A percentile compares a stretch with the other conserved stretches of the same genome.
Conservation (phyloP, 2,797 vertebrate genomes). For the Acrossocheilus fasciatus region DNA sequence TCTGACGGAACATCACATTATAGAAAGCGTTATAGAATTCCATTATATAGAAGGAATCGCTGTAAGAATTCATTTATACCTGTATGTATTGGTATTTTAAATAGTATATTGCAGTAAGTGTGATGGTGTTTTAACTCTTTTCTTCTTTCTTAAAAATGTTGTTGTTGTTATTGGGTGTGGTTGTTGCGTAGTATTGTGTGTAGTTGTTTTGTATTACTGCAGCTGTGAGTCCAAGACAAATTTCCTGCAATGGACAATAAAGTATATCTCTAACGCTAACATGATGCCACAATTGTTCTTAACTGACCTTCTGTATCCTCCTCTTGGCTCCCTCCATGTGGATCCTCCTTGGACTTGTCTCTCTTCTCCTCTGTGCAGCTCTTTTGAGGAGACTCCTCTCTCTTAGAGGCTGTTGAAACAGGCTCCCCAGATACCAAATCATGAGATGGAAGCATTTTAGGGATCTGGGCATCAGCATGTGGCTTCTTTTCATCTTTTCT, state of each 20-base stretch:
- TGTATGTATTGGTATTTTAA: too few relatives aligned
- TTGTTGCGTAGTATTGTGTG: too few relatives aligned
- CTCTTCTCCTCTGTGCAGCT: constrained; percentile 77
- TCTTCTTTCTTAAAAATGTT: too few relatives aligned
- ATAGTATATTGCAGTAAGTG: too few relatives aligned
- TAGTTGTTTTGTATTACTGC: background rate
- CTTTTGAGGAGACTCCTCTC: constrained; percentile 40
- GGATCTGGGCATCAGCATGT: constrained; percentile 53
- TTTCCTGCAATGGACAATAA: background rate
- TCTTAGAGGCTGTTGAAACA: constrained; percentile 61
- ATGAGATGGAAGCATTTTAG: constrained; percentile 27
- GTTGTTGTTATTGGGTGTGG: too few relatives aligned
- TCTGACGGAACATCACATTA: background rate
- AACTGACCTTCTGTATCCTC: constrained; percentile 83
- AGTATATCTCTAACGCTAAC: background rate
- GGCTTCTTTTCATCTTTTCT: constrained; percentile 46
- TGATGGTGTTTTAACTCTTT: too few relatives aligned
- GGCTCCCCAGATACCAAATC: constrained; percentile 31
- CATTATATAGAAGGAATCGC: too few relatives aligned
- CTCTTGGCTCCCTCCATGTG: constrained; percentile 73
- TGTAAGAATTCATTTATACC: too few relatives aligned
- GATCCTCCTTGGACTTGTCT: constrained; percentile 85
- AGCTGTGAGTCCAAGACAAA: background rate
- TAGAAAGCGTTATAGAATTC: too few relatives aligned
- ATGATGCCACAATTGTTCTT: background rate